Evolutionary conservation across 1,140 invertebrate species (phyloP), one percentile per base, ranked within the genome.

Genomic region (Holcopasites calliopsidis): DNA sequence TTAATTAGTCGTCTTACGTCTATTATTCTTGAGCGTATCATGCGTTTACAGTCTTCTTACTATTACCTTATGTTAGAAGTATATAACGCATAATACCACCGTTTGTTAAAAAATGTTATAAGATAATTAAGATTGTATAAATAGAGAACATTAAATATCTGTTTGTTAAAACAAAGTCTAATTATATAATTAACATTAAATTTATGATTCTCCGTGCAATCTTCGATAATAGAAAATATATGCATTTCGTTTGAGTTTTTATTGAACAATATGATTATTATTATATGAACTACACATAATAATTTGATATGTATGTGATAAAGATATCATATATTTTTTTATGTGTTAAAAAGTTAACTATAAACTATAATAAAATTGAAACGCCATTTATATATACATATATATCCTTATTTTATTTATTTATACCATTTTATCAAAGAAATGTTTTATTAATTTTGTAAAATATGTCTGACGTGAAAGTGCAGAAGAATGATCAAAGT

Each of bases 21-120:
- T 52, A 71, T 76, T 80, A 76, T 79, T 40, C 55, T 26, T 70
- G 50, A 44, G 49, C 61, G 49, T 73, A 74, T 80, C 77, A 55
- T 73, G 61, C 71, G 78, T 79, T 79, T 64, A 76, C 52, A 50
- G 33, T 76, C 79, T 80, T 78, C 78, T 72, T 77, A 82, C 35
- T 57, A 81, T 77, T 79, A 79, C 52, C 64, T 76, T 77, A 72
- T 58, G 31, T 64, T 79, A 83, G 64, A 58, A 60, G 50, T 79
- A 79, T 61, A 66, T 62, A 75, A 55, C 47, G 68, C 58, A 81
- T 68, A 77, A 74, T 77, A 81, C n/a, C n/a, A n/a, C 66, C 49
- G 70, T 80, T 82, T 82, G 80, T 82, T 82, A 81, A 82, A 58
- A 33, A 82, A 83, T 82, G 76, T 83, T 82, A 73, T 61, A 70